Base-by-base conservation (phyloP, 2,888 invertebrate species). In the Malacosoma neustria region DNA sequence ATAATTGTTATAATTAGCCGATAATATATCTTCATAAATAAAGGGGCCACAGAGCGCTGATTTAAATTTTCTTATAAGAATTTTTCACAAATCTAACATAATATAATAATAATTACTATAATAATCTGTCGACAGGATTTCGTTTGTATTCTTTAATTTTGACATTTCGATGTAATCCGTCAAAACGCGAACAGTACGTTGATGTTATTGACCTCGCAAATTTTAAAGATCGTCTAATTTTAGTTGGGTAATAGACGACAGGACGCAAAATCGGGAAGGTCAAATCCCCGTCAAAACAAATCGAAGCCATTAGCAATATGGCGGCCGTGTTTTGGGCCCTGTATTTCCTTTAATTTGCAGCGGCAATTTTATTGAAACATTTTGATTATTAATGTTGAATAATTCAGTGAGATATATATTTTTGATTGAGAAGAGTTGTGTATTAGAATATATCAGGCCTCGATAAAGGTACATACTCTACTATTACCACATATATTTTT, bases 211-310 rank as follows among this genome's bases (percentile, higher is more conserved):
- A 12, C 30, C 9, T 13, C 13, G 11, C 12, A 12, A 11, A 6
- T 36, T 33, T 3, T 11, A 9, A n/a, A 22, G 56, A 58, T 61
- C 70, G 56, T 54, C 61, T 41, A 37, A 58, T 54, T 67, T 79
- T 65, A 50, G 71, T 63, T 61, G 68, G 52, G 39, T 72, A 63
- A 65, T 58, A 61, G 47, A 58, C 65, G 69, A 67, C 73, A 68
- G 75, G 74, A 75, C 80, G 75, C 74, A 76, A 75, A 72, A 72
- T 75, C 69, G 51, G 65, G 74, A 80, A 80, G 82, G 79, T 81
- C 77, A 77, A 69, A 64, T 68, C 54, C 72, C 84, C 79, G 84
- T 84, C 85, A 84, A 75, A 86, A 87, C 86, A 86, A 76, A 82
- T 81, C 79, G 77, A 75, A 61, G 51, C 59, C 65, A 71, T 66